Conservation (phyloP, 2,113 vertebrate species). For the Xiphorhynchus elegans region DNA sequence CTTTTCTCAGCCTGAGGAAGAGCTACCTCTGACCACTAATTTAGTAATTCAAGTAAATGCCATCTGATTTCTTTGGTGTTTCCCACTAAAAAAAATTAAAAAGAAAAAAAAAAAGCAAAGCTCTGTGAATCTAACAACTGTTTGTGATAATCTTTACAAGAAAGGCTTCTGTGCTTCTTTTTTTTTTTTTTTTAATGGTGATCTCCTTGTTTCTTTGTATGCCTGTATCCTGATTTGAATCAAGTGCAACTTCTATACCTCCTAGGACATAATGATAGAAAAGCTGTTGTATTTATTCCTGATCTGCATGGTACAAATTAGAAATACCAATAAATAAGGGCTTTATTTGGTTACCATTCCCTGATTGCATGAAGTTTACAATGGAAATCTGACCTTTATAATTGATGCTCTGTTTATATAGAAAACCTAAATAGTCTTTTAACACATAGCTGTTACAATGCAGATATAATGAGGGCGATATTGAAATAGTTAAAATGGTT, state of each 20-base stretch:
- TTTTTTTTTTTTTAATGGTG: background rate
- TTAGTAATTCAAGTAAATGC: background rate
- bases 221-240: background rate
- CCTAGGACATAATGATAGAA: background rate
- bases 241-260: background rate
- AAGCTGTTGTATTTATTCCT: background rate
- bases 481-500: background rate
- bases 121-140: background rate
- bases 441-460: background rate
- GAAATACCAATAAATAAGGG: background rate
- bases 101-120: background rate
- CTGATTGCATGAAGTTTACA: background rate
- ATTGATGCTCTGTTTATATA: background rate
- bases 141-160: background rate
- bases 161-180: background rate
- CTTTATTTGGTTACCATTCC: background rate
- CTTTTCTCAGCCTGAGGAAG: background rate
- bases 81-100: too few species aligned
- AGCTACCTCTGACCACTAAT: background rate
- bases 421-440: background rate
- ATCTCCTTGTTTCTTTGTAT: background rate
- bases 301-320: background rate
- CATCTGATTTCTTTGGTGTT: background rate
- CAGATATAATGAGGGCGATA: background rate
- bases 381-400: background rate